A percentile compares a stretch with the other conserved stretches of the same genome.
Conservation (phyloP, 2,888 invertebrate genomes). For the Drosophila helvetica region DNA sequence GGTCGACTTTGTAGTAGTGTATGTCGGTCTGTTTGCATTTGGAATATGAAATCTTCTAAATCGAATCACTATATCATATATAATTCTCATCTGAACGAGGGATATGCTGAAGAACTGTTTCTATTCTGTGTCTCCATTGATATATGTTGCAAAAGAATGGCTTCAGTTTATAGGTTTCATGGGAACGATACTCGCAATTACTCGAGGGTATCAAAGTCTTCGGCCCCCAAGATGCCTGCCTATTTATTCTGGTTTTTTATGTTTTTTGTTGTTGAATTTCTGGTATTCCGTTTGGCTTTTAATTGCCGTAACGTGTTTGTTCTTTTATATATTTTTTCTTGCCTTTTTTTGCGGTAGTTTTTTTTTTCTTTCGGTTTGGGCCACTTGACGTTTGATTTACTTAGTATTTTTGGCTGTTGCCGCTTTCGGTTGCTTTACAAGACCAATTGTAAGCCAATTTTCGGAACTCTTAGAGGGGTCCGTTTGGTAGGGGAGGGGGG, state of each 20-base stretch:
- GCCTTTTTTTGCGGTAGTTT: constrained; percentile 12
- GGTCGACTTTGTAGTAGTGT: too few species aligned
- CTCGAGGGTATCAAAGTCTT: not conserved
- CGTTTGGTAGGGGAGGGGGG: not conserved
- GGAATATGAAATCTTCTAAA: too few species aligned
- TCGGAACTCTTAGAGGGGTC: constrained; percentile 18
- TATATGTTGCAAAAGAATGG: too few species aligned
- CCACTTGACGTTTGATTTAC: constrained; percentile 61
- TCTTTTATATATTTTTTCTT: constrained; percentile 38
- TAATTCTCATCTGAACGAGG: too few species aligned
- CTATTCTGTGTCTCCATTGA: too few species aligned
- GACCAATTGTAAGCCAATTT: constrained; percentile 78
- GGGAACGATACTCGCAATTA: too few species aligned
- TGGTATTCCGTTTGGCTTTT: constrained; percentile 58
- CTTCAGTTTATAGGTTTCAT: too few species aligned
- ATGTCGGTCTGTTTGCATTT: too few species aligned
- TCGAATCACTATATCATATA: too few species aligned
- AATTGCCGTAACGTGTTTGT: constrained; percentile 73
- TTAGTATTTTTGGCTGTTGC: constrained; percentile 34
- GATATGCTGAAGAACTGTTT: too few species aligned
- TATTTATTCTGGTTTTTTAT: not conserved
- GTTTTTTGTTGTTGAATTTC: constrained; percentile 35
- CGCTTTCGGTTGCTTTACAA: constrained; percentile 35
- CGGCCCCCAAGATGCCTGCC: not conserved
- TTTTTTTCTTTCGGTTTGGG: constrained; percentile 41